Evolutionary conservation across 2,113 vertebrate species (phyloP).

Genomic region (Phaetusa simplex): DNA sequence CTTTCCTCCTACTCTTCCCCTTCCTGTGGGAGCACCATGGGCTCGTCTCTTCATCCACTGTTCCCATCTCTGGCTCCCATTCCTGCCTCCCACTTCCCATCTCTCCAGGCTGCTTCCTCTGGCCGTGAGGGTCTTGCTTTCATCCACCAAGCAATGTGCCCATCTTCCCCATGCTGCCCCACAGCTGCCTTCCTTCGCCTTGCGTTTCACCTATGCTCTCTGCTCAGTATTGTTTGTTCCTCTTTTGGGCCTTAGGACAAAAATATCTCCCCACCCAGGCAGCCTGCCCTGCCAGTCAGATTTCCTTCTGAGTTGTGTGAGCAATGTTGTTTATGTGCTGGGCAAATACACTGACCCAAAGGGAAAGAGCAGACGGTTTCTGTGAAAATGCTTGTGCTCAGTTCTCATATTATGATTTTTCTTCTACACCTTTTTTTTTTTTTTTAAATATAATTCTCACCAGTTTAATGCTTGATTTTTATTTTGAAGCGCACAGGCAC

Average conservation of each 20-base stretch:
- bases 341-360: background rate
- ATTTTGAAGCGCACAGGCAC: background rate
- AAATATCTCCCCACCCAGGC: slow-evolving; percentile 3
- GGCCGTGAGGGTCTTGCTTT: background rate
- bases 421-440: background rate
- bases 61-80: background rate
- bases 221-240: background rate
- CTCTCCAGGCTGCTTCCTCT: background rate
- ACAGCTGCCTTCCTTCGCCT: background rate
- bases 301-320: background rate
- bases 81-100: background rate
- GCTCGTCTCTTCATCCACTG: background rate
- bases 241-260: background rate
- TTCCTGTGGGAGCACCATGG: background rate
- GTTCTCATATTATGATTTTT: background rate
- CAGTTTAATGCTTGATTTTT: background rate
- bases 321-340: background rate
- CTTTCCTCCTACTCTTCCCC: background rate
- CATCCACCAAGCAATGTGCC: accelerated
- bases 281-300: background rate
- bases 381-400: background rate
- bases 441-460: background rate
- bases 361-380: background rate
- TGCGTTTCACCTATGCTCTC: background rate
- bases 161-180: background rate